Evolutionary conservation across 1,140 invertebrate genomes (phyloP).

Genomic region (Cataglyphis hispanica): DNA sequence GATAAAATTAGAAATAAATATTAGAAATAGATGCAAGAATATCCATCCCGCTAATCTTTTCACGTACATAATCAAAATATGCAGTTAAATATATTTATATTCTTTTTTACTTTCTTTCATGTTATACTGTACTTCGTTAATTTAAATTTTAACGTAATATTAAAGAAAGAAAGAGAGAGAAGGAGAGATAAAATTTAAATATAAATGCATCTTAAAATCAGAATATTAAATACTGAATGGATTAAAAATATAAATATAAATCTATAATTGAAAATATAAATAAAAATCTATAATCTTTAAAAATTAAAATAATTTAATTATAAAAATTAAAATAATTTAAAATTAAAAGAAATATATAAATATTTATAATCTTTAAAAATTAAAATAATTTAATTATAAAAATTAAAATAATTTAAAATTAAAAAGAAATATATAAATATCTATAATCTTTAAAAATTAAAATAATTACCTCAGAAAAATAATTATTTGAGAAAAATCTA

Average conservation of each 20-base stretch:
- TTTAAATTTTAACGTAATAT: too few species aligned
- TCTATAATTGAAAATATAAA: too few species aligned
- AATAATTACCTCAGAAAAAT: neutral
- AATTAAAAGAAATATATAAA: too few species aligned
- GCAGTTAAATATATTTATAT: neutral
- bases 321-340: too few species aligned
- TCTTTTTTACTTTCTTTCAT: neutral
- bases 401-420: too few species aligned
- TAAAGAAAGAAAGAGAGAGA: too few species aligned
- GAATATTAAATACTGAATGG: neutral
- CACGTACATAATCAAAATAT: neutral
- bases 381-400: too few species aligned
- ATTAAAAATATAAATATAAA: too few species aligned
- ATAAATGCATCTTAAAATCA: too few species aligned
- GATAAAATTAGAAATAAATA: neutral
- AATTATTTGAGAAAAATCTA: neutral
- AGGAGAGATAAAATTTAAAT: too few species aligned
- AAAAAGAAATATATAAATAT: neutral
- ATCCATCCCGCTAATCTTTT: neutral
- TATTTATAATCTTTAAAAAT: too few species aligned
- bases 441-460: constrained; percentile 1
- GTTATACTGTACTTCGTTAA: neutral
- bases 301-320: constrained; percentile 13
- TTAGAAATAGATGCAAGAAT: neutral
- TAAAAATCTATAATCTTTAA: neutral